Conservation (phyloP, 1,140 invertebrate genomes). For the Galendromus occidentalis region DNA sequence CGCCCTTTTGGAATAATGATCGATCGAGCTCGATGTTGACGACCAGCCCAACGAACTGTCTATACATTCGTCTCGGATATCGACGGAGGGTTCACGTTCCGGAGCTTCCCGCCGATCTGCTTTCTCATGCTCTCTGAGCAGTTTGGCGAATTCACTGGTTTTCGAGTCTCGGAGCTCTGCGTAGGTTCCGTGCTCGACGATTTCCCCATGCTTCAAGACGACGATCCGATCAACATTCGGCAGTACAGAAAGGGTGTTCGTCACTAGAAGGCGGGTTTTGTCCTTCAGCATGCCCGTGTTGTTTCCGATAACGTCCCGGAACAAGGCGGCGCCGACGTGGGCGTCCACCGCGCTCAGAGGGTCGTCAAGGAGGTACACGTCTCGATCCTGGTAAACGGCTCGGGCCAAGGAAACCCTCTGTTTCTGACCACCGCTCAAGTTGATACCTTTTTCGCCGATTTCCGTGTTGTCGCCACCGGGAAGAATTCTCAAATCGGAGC, state of each 20-base stretch:
- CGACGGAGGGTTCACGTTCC: not conserved
- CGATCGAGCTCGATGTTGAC: no score
- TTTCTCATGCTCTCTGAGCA: constrained; percentile 19
- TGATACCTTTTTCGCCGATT: constrained; percentile 23
- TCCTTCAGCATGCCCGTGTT: constrained; percentile 49
- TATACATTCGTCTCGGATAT: no score
- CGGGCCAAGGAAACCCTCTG: constrained; percentile 20
- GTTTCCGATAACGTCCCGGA: constrained; percentile 71
- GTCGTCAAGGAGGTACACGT: constrained; percentile 30
- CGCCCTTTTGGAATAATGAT: not conserved
- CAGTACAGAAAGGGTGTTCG: constrained; percentile 36
- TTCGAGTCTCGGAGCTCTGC: constrained; percentile 25
- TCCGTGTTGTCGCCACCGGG: constrained; percentile 28
- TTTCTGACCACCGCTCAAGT: constrained; percentile 23
- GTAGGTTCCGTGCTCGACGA: constrained; percentile 32
- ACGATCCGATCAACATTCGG: constrained; percentile 68
- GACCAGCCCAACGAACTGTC: no score
- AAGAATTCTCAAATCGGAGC: constrained; percentile 16
- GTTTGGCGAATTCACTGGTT: constrained; percentile 26
- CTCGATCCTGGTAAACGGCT: constrained; percentile 22
- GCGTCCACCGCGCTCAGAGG: constrained; percentile 47
- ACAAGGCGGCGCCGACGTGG: constrained; percentile 86
- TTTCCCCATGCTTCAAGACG: constrained; percentile 49
- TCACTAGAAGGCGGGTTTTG: constrained; percentile 31
- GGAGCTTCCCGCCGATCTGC: not conserved